Evolutionary conservation across 2,797 vertebrate species (phyloP), one percentile per base, ranked within the genome.

Genomic region (Fistularia commersonii): DNA sequence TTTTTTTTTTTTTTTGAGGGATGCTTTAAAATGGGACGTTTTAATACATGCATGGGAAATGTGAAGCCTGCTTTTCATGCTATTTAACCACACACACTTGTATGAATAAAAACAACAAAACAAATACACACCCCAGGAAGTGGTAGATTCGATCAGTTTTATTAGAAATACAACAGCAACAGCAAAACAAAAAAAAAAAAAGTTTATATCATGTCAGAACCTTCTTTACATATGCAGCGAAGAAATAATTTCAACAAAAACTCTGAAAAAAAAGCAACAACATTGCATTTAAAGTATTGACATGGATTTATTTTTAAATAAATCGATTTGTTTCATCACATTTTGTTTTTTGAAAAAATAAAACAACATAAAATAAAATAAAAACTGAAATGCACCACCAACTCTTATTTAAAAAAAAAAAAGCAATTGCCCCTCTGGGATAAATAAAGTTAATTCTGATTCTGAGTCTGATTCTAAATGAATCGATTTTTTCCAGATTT

Each of bases 161-260:
- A 80, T 76, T 79, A 23, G 23, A 23, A 23, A 23, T 23, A 23
- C 23, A 23, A 23, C 23, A 23, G 23, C 23, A 23, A 23, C 23
- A 23, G 23, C 23, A 23, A 74, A 57, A 81, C 66, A 82, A 41
- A 77, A 59, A 64, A 57, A 64, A 51, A 57, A 34, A 53, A 49
- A 74, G 49, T 59, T 46, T 39, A 59, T 80, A 36, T 72, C 6
- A 36, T 23, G 23, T 36, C 35, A 36, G 7, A 36, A 9, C 67
- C 61, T 54, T 61, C 52, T 66, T 63, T 41, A 49, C 48, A 76
- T 48, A 48, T 67, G 33, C 44, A 41, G 53, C 58, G 23, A 23
- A 23, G 2, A 23, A 23, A 50, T 66, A 34, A 10, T 70, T 59
- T 37, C 33, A 48, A 65, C 63, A 54, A 14, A 32, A 46, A 45